Conservation (phyloP, 2,797 vertebrate species). For the Sternotherus odoratus region DNA sequence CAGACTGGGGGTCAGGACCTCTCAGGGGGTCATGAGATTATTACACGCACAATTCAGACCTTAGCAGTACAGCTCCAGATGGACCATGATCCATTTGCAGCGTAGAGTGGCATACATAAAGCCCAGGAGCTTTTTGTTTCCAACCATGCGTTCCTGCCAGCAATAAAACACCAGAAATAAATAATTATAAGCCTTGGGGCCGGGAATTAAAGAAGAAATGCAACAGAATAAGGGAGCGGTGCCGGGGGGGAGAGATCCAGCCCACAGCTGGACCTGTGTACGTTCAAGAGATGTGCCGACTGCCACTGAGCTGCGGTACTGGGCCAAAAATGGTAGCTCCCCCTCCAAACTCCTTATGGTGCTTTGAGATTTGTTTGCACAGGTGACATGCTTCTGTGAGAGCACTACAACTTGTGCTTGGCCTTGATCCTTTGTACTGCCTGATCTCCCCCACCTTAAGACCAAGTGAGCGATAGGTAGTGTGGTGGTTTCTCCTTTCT, state of each 20-base stretch:
- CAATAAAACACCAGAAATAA: not conserved
- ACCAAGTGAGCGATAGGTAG: not conserved
- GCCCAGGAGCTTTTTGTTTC: not conserved
- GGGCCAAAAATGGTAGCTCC: not conserved
- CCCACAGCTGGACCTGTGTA: constrained; percentile 14
- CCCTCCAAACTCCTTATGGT: not conserved
- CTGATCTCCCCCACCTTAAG: no score
- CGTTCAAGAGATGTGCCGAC: not conserved
- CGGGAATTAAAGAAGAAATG: not conserved
- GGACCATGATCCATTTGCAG: not conserved
- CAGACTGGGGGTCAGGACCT: no score
- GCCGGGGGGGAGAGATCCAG: not conserved
- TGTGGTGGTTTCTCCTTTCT: not conserved
- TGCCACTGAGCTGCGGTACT: not conserved
- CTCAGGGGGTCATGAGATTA: no score
- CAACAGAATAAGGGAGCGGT: not conserved
- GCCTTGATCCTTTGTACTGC: no score
- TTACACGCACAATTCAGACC: not conserved
- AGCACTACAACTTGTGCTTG: not conserved
- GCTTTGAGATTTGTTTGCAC: not conserved
- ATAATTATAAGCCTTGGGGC: not conserved
- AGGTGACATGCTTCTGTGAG: fast-evolving
- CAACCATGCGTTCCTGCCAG: not conserved
- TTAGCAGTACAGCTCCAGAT: not conserved
- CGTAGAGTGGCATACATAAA: not conserved